A percentile compares a stretch with the other conserved stretches of the same genome.
Conservation (phyloP, 2,113 vertebrate species). For the Pelvicachromis taeniatus region DNA sequence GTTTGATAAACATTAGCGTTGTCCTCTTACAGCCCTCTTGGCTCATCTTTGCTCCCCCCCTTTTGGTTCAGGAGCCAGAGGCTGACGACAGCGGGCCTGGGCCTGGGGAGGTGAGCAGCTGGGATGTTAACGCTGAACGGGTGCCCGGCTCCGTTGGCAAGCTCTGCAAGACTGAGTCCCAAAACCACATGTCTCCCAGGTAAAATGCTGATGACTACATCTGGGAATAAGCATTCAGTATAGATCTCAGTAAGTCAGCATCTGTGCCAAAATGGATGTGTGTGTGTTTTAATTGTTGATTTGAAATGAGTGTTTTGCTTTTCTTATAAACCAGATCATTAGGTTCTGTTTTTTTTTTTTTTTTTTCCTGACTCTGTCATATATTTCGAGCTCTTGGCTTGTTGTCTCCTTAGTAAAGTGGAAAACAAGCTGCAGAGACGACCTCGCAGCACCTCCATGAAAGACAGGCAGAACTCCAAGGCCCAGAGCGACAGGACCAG, state of each 20-base stretch:
- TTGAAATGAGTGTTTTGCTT: not conserved
- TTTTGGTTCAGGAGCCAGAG: constrained; percentile 60
- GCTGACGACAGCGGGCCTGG: constrained; percentile 50
- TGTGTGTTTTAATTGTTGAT: not conserved
- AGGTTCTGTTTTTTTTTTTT: not conserved
- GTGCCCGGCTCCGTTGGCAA: constrained; percentile 65
- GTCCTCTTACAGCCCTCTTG: not conserved
- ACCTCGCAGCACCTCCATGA: constrained; percentile 76
- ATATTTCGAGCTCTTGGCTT: not conserved
- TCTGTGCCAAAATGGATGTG: not conserved
- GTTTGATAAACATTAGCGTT: not conserved
- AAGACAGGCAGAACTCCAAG: constrained; percentile 76
- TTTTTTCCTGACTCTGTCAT: not conserved
- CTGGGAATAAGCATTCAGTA: not conserved
- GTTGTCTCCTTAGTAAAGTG: constrained; percentile 57
- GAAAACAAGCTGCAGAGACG: constrained; percentile 68
- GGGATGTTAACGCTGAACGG: constrained; percentile 67
- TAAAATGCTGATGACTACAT: constrained; percentile 15
- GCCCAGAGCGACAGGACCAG: constrained; percentile 70
- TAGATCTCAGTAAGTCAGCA: not conserved
- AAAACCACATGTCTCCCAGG: constrained; percentile 77
- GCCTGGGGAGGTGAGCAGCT: constrained; percentile 58
- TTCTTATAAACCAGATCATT: not conserved
- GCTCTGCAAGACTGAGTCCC: constrained; percentile 74
- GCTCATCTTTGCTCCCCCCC: not conserved